Conservation (phyloP, 2,113 vertebrate genomes). For the Potamarius usumacintae region DNA sequence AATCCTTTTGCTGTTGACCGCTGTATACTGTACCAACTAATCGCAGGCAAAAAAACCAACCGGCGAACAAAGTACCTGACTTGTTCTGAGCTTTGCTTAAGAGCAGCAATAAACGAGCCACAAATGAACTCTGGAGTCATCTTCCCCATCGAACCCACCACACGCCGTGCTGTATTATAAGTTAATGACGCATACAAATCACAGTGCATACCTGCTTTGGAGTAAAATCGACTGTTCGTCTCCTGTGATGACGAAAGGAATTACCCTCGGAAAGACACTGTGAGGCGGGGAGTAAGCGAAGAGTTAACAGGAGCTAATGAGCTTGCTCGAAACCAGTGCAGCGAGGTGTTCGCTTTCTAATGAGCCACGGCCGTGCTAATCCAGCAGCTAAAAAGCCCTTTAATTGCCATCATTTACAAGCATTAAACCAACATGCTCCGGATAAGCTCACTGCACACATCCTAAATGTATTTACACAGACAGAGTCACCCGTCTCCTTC, state of each 20-base stretch:
- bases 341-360: constrained; percentile 52
- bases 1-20: not conserved
- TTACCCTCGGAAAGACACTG: not conserved
- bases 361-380: constrained; percentile 65
- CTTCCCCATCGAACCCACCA: too few species aligned
- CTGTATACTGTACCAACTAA: too few species aligned
- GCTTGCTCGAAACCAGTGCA: constrained; percentile 11
- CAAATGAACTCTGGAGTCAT: not conserved
- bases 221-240: not conserved
- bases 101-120: not conserved
- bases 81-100: not conserved
- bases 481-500: constrained; percentile 17
- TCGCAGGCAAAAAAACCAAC: not conserved
- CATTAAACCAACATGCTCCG: constrained; percentile 63
- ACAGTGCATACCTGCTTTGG: not conserved
- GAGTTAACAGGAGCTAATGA: constrained; percentile 29
- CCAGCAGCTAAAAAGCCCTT: constrained; percentile 64
- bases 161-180: not conserved
- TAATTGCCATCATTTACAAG: constrained; percentile 68
- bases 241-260: not conserved
- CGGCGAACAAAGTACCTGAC: too few species aligned
- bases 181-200: not conserved
- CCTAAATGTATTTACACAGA: constrained; percentile 45
- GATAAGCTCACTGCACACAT: constrained; percentile 60
- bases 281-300: not conserved